phyloP scores from a whole-genome alignment of 2,888 invertebrate species.

The Synanthedon vespiformis region DNA sequence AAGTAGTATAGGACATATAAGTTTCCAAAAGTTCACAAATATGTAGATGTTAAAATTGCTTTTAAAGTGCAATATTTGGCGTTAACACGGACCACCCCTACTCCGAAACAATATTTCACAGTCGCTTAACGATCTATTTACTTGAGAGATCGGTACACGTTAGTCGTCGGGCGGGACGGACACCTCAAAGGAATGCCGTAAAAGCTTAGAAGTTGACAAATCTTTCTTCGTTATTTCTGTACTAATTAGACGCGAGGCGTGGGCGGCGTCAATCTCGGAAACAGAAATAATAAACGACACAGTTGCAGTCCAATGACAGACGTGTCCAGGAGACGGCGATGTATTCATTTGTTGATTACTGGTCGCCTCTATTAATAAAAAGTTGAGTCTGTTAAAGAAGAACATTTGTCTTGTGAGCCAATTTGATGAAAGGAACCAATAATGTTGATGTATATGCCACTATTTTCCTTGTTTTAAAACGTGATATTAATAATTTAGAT shows the following conservation, averaged over 20 bases:
- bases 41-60: neutral
- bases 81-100: constrained; percentile 35
- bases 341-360: constrained; percentile 33
- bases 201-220: constrained; percentile 67
- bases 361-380: constrained; percentile 14
- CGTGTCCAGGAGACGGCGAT: constrained; percentile 14
- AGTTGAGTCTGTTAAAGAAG: constrained; percentile 13
- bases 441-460: neutral
- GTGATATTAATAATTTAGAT: too few relatives aligned
- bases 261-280: constrained; percentile 18
- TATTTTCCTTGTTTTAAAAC: neutral
- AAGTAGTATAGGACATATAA: too few relatives aligned
- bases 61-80: neutral
- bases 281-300: constrained; percentile 1
- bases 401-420: constrained; percentile 12
- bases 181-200: constrained; percentile 57
- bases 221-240: constrained; percentile 61
- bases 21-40: too few relatives aligned
- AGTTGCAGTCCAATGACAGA: neutral
- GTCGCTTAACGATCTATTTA: constrained; percentile 57
- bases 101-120: constrained; percentile 50
- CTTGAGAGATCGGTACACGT: constrained; percentile 32
- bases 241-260: constrained; percentile 62
- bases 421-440: neutral
- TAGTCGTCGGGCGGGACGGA: constrained; percentile 23